Conservation (phyloP, 2,888 invertebrate genomes). For the Rotaria macrura region DNA sequence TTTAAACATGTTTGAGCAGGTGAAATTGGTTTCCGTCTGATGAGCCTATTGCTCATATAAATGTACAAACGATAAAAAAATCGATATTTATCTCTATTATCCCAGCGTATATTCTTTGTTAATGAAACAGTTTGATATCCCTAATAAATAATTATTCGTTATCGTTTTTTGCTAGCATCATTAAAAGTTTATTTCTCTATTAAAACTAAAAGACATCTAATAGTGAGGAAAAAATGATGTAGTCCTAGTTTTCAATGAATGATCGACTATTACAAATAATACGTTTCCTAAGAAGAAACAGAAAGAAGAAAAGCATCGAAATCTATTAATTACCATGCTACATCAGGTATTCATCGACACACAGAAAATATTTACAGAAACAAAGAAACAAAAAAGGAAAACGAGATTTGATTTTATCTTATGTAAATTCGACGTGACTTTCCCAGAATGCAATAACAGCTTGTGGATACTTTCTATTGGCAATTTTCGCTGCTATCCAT, state of each 20-base stretch:
- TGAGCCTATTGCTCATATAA: too few relatives aligned
- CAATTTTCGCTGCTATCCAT: not conserved
- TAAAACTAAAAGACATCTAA: too few relatives aligned
- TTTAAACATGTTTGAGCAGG: too few relatives aligned
- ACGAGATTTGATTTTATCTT: not conserved
- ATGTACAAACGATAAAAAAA: too few relatives aligned
- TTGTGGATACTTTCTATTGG: not conserved
- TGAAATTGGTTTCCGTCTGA: too few relatives aligned
- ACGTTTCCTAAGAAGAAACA: not conserved
- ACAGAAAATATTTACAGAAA: not conserved
- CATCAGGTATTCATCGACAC: not conserved
- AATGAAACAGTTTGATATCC: too few relatives aligned
- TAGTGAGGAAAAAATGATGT: too few relatives aligned
- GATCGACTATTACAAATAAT: not conserved
- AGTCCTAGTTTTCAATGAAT: not conserved
- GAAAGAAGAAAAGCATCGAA: not conserved
- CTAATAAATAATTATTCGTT: too few relatives aligned
- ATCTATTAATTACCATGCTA: not conserved
- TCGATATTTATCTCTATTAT: too few relatives aligned
- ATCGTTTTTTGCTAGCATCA: too few relatives aligned
- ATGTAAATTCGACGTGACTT: not conserved
- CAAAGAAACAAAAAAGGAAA: not conserved
- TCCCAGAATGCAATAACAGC: not conserved
- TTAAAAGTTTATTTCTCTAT: too few relatives aligned
- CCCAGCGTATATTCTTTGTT: too few relatives aligned